Evolutionary conservation across 1,140 invertebrate species (phyloP).

Genomic region (Mesaphorura yosii): DNA sequence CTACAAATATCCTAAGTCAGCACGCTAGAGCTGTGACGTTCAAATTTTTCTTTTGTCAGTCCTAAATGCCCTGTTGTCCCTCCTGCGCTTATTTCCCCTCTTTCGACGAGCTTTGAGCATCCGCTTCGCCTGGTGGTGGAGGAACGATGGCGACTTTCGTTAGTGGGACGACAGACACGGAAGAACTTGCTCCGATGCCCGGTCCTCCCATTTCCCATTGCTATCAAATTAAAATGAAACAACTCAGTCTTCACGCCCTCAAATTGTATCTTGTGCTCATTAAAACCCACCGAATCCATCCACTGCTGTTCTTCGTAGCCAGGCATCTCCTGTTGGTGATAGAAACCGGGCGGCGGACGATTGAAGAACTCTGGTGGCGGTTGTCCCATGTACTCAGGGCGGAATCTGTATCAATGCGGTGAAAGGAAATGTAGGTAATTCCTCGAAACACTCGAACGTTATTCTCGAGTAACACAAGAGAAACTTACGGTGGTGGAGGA

Average conservation of each 20-base stretch:
- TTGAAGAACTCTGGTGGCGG: conserved; percentile 27
- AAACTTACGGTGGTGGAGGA: conserved; percentile 29
- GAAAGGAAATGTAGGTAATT: conserved; percentile 1
- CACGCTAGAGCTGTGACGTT: neutral
- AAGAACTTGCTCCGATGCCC: neutral
- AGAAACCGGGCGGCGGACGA: conserved; percentile 23
- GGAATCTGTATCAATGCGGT: conserved; percentile 10
- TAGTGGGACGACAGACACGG: conserved; percentile 19
- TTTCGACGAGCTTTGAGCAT: too few species aligned
- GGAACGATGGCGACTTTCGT: conserved; percentile 25
- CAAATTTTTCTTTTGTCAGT: neutral
- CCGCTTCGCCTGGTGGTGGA: conserved; percentile 28
- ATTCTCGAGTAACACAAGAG: too few species aligned
- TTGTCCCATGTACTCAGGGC: conserved; percentile 18
- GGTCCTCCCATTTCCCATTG: conserved; percentile 22
- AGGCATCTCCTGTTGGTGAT: conserved; percentile 13
- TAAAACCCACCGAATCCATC: conserved; percentile 28
- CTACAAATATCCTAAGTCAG: too few species aligned
- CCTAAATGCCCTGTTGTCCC: conserved; percentile 3
- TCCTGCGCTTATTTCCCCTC: too few species aligned
- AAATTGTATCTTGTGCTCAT: too few species aligned
- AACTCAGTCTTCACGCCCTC: too few species aligned
- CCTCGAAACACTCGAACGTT: neutral
- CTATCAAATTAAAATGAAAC: conserved; percentile 13
- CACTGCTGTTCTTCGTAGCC: conserved; percentile 30